Evolutionary conservation across 2,797 vertebrate genomes (phyloP).

Genomic region (Danio jaintianensis): DNA sequence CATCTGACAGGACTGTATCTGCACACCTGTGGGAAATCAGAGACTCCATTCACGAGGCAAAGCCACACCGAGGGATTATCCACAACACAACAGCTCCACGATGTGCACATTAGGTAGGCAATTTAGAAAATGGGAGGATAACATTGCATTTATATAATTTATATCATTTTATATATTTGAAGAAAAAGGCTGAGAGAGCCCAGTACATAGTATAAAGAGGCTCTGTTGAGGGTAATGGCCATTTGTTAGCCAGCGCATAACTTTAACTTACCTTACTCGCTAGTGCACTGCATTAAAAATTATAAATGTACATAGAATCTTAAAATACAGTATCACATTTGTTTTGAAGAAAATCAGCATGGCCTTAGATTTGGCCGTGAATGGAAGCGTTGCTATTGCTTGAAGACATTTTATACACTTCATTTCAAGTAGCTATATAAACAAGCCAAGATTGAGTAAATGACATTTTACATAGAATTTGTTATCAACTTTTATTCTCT

Average conservation of each 20-base stretch:
- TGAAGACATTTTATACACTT: neutral
- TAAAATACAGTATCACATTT: neutral
- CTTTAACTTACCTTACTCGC: neutral
- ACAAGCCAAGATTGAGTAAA: neutral
- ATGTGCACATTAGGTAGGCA: neutral
- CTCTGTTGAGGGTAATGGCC: neutral
- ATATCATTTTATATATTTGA: neutral
- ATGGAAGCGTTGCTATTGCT: neutral
- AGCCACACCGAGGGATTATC: constrained; percentile 10
- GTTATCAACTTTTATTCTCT: neutral
- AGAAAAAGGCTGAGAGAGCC: constrained; percentile 1
- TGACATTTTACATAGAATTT: neutral
- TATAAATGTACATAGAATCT: neutral
- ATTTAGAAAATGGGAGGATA: constrained; percentile 21
- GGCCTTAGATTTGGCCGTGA: neutral
- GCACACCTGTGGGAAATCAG: constrained; percentile 16
- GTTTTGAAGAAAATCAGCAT: neutral
- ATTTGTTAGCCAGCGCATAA: constrained; percentile 1
- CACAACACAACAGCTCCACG: neutral
- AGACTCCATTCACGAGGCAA: constrained; percentile 6
- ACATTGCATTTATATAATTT: constrained; percentile 1
- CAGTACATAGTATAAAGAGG: neutral
- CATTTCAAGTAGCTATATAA: neutral
- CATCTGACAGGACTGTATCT: constrained; percentile 29
- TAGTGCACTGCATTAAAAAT: neutral